These are phyloP conservation scores for Sebastes trivittatus DNA, from an alignment of 2,797 vertebrate genomes.

Conservation along the genomic window DNA sequence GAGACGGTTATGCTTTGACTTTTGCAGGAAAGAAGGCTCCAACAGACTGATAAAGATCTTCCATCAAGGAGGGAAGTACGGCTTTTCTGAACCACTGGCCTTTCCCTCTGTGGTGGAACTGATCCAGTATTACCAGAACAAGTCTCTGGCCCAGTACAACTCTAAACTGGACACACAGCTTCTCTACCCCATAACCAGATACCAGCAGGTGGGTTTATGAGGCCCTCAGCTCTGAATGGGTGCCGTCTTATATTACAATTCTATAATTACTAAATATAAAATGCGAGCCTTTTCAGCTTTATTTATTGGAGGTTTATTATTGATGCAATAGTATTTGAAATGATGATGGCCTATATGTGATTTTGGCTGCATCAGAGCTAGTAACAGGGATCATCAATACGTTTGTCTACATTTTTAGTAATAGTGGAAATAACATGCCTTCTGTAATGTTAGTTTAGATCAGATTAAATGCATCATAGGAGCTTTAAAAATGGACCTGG, in stretches of 20 bases:
- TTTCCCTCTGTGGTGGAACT: slow-evolving; percentile 90
- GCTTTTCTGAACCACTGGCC: slow-evolving; percentile 91
- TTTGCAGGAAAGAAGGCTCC: slow-evolving; percentile 90
- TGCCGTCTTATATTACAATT: not conserved
- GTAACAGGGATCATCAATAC: not conserved
- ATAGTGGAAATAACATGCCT: not conserved
- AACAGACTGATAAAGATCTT: slow-evolving; percentile 95
- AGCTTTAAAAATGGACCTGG: not conserved
- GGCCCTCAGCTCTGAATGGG: not conserved
- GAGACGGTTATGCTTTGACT: not conserved
- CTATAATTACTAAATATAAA: not conserved
- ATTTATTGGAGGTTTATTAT: not conserved
- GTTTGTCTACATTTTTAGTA: not conserved
- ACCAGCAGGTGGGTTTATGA: slow-evolving; percentile 86
- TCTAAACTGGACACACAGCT: slow-evolving; percentile 91
- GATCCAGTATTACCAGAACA: slow-evolving; percentile 90
- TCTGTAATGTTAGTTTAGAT: not conserved
- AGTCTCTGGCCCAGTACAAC: slow-evolving; percentile 92
- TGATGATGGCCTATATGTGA: not conserved
- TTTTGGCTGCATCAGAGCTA: not conserved
- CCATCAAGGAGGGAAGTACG: slow-evolving; percentile 87
- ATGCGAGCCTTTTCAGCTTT: not conserved
- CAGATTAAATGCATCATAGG: not conserved
- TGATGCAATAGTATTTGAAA: not conserved
- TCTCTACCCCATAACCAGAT: slow-evolving; percentile 90